Evolutionary conservation across 2,113 vertebrate species (phyloP).

Genomic region (Leuciscus idus): DNA sequence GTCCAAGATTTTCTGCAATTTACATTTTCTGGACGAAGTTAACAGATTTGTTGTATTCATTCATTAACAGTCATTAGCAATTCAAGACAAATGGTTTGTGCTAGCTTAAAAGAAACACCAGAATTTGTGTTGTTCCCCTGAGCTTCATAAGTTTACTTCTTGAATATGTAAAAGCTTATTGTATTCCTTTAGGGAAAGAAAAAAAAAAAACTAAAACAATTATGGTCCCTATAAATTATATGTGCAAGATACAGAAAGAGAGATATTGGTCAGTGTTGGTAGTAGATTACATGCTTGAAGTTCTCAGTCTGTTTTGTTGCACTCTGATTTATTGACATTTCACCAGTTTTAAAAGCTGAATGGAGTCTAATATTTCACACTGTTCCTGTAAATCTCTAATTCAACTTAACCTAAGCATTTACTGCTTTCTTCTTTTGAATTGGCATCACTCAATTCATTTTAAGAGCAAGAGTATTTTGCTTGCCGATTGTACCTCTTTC

Average conservation of each 20-base stretch:
- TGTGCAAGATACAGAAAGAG: background rate
- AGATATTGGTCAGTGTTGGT: background rate
- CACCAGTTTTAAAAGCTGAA: background rate
- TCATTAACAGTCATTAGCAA: background rate
- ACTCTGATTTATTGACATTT: conserved; percentile 54
- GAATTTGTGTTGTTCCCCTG: background rate
- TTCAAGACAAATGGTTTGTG: background rate
- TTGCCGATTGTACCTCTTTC: background rate
- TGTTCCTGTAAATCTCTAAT: conserved; percentile 50
- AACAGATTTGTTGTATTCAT: background rate
- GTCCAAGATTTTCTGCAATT: too few species aligned
- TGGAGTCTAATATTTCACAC: conserved; percentile 15
- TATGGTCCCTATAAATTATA: background rate
- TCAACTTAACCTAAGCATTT: background rate
- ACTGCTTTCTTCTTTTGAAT: conserved; percentile 10
- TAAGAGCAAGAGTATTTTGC: background rate
- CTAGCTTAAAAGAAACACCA: background rate
- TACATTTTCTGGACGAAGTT: background rate
- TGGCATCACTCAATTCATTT: background rate
- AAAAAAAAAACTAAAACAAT: background rate
- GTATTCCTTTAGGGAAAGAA: background rate
- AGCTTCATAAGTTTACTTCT: conserved; percentile 6
- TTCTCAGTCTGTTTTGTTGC: conserved; percentile 34
- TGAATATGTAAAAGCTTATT: conserved; percentile 28
- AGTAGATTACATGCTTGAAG: background rate